phyloP scores from a whole-genome alignment of 2,888 invertebrate genomes.

The Tenthredo notha region DNA sequence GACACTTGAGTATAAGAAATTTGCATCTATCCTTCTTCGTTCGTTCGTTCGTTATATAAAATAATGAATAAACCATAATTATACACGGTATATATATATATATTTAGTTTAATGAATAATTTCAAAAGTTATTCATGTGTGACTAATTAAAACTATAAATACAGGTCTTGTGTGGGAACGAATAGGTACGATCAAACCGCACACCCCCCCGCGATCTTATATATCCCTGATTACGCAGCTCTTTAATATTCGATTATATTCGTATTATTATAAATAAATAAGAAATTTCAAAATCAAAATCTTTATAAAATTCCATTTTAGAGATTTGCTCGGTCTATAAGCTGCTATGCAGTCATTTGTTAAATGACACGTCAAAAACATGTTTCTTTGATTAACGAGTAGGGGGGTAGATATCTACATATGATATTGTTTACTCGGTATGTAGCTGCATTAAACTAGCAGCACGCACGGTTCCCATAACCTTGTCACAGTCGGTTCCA shows the following conservation, averaged over 20 bases:
- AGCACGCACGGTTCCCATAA: slow-evolving; percentile 61
- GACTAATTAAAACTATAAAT: slow-evolving; percentile 19
- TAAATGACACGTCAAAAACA: slow-evolving; percentile 29
- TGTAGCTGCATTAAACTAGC: neutral
- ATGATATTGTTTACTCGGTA: slow-evolving; percentile 43
- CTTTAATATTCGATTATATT: no score
- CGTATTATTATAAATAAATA: no score
- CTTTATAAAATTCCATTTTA: no score
- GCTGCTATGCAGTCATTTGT: neutral
- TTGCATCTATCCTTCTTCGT: neutral
- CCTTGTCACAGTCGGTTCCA: slow-evolving; percentile 56
- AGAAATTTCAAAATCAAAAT: no score
- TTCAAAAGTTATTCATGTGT: neutral
- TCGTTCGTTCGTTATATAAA: neutral
- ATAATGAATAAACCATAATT: slow-evolving; percentile 7
- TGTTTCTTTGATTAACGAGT: neutral
- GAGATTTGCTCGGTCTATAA: slow-evolving; percentile 24
- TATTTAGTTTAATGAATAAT: slow-evolving; percentile 18
- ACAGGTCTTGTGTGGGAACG: neutral
- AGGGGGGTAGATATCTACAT: slow-evolving; percentile 7
- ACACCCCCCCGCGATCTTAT: neutral
- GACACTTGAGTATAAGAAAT: slow-evolving; percentile 4
- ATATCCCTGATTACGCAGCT: neutral
- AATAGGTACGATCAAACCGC: neutral
- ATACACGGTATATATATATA: neutral